Base-by-base conservation (phyloP, 2,797 vertebrate species). In the Poeciliopsis turneri region DNA sequence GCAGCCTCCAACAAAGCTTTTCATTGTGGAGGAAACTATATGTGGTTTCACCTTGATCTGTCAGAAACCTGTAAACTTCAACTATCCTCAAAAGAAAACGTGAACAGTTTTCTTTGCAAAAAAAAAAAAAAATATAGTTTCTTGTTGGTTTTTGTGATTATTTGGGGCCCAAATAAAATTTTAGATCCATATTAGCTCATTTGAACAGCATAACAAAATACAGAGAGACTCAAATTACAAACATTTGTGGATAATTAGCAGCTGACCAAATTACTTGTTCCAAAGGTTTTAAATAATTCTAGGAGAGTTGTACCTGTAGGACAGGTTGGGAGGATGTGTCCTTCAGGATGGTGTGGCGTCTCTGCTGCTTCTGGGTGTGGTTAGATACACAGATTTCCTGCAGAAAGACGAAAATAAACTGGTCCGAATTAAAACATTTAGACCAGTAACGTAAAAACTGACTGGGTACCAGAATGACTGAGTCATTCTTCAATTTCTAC, bases 371-470 rank as follows among this genome's bases (percentile, higher is more conserved):
- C 92, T 98, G 96, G 72, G 92, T 95, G 94, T 98, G 97, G 90
- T 97, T 99, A 89, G 96, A 95, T 0, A 99, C 97, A 94, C 98
- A 99, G 86, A 99, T 97, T 92, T 99, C 98, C 98, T 99, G 81
- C 59, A 81, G 84, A 41, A 88, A 81, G 73, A 7, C 88, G 18
- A 88, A 49, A 71, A 89, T 8, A 73, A 55, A 70, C 41, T 23
- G 68, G 47, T 74, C 11, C 78, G 66, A 4, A 84, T 51, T 13
- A 75, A 53, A 77, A 39, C 39, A 20, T 41, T 1, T 13, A 74
- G 2, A n/a, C 23, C n/a, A 51, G 41, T 15, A 7, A 51, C 3
- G 30, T 33, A 5, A 66, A 3, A 36, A 39, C 33, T 23, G 18
- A 23, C 30, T 30, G 30, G 30, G 30, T 30, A 30, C 30, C 30